These are phyloP conservation scores for Sympetrum striolatum DNA, from an alignment of 2,888 invertebrate species.

Conservation along the genomic window DNA sequence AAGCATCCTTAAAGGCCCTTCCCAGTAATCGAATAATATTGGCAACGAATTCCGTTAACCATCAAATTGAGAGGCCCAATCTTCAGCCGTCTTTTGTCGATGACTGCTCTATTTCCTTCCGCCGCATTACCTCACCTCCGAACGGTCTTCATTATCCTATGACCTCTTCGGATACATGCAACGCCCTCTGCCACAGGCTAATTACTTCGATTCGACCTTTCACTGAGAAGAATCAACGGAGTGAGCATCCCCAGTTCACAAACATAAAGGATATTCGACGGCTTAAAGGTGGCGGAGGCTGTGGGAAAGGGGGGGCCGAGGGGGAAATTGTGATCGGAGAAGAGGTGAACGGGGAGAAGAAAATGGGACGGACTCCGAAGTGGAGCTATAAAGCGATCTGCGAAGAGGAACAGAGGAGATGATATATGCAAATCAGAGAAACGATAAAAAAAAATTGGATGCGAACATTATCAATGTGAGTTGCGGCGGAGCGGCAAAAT, in stretches of 20 bases:
- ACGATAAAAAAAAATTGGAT: background rate
- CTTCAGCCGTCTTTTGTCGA: background rate
- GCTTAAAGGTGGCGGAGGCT: constrained; percentile 5
- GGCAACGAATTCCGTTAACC: background rate
- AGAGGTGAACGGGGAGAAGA: background rate
- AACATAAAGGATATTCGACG: background rate
- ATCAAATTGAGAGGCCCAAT: background rate
- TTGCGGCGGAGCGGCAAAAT: no score
- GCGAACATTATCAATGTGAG: no score
- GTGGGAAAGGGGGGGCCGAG: background rate
- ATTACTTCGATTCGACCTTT: constrained; percentile 27
- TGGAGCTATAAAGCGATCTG: background rate
- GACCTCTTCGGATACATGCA: background rate
- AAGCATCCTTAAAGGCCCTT: background rate
- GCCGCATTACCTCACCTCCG: background rate
- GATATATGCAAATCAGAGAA: background rate
- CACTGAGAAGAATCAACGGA: constrained; percentile 1
- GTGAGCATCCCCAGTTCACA: constrained; percentile 6
- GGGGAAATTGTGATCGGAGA: background rate
- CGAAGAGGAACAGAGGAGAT: background rate
- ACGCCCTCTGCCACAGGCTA: background rate
- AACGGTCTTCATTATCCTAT: background rate
- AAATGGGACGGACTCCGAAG: background rate
- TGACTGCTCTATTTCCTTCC: background rate
- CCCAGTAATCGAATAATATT: background rate